Conservation (phyloP, 92 coral and sea anemone genomes). For the Parazoanthus atlanticus region DNA sequence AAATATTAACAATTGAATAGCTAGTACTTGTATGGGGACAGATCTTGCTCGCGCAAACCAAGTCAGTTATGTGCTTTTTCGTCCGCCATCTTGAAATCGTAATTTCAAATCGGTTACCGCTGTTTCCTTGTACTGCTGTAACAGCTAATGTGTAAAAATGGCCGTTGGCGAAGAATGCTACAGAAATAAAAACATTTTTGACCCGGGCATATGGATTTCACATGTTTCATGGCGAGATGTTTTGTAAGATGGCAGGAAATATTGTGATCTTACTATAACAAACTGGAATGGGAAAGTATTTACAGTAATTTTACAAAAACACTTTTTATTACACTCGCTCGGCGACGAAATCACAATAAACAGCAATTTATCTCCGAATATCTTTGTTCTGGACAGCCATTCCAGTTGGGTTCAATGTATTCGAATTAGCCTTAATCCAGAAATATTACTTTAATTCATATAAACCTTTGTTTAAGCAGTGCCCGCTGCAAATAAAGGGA, state of each 20-base stretch:
- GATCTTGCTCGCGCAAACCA: neutral
- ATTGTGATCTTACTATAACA: neutral
- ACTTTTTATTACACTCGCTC: too few relatives aligned
- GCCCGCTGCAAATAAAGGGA: neutral
- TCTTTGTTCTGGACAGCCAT: neutral
- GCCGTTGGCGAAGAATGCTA: neutral
- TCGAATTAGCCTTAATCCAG: neutral
- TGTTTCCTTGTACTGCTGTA: neutral
- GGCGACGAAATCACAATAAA: neutral
- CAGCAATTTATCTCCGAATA: neutral
- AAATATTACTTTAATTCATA: neutral
- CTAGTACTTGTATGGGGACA: neutral
- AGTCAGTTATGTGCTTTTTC: neutral
- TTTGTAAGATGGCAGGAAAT: neutral
- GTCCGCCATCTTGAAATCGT: conserved; percentile 23
- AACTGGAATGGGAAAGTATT: neutral
- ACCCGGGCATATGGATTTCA: conserved; percentile 2
- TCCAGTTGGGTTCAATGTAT: conserved; percentile 15
- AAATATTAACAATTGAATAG: neutral
- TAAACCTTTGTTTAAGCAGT: neutral
- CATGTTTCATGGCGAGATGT: neutral
- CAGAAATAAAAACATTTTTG: neutral
- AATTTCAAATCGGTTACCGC: neutral
- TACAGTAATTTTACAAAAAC: neutral
- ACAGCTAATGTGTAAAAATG: neutral